Conservation (phyloP, 2,797 vertebrate species). For the Neosalanx taihuensis region DNA sequence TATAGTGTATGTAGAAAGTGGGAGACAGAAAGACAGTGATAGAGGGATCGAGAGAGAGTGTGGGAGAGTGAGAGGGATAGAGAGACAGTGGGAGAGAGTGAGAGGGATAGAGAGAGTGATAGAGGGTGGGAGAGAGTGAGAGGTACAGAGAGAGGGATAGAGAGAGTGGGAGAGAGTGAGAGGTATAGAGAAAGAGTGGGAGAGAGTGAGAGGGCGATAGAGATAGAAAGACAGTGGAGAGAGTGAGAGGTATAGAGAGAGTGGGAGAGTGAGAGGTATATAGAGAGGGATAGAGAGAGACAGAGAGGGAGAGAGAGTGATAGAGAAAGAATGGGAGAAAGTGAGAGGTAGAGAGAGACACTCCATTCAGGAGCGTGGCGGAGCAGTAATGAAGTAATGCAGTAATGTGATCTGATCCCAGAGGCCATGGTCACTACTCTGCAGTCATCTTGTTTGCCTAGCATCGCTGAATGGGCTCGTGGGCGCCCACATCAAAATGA, state of each 20-base stretch:
- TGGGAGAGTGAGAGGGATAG: too few species aligned
- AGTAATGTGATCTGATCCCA: neutral
- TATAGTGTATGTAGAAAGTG: too few species aligned
- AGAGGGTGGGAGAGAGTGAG: too few species aligned
- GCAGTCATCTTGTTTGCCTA: neutral
- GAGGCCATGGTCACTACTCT: neutral
- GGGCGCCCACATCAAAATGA: neutral
- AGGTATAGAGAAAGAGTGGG: conserved; percentile 6
- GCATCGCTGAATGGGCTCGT: neutral
- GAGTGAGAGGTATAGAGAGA: neutral
- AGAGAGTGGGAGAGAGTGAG: neutral
- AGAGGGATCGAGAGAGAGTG: too few species aligned
- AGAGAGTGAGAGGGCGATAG: conserved; percentile 3
- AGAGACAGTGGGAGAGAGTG: too few species aligned
- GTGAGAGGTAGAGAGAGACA: neutral
- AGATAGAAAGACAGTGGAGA: neutral
- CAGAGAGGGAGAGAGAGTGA: neutral
- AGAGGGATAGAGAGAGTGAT: too few species aligned
- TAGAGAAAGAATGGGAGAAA: conserved; percentile 5
- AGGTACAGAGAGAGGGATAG: too few species aligned
- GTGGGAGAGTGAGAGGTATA: neutral
- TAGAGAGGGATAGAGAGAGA: neutral
- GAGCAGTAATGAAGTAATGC: too few species aligned
- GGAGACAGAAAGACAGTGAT: too few species aligned
- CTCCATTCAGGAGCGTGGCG: too few species aligned